Percentiles rank a stretch among this genome's conserved stretches.
Evolutionary conservation across 2,888 invertebrate species (phyloP).

Genomic region (Ectemnius lituratus): DNA sequence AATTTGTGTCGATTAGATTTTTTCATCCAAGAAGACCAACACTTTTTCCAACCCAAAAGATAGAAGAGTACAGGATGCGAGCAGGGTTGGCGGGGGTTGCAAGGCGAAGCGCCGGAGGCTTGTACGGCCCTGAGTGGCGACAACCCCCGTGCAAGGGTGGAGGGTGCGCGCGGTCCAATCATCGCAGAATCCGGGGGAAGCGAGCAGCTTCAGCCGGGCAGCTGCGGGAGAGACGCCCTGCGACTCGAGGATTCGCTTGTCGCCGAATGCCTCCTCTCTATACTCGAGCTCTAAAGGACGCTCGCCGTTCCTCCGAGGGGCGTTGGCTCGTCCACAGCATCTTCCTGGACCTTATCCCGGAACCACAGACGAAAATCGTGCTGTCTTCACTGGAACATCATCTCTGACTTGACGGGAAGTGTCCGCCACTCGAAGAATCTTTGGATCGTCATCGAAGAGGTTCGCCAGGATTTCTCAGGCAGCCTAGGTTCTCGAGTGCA

Average conservation of each 20-base stretch:
- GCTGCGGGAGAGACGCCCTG: slow-evolving; percentile 68
- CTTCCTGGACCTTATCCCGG: slow-evolving; percentile 11
- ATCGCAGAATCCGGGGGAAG: slow-evolving; percentile 76
- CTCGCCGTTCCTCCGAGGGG: slow-evolving; percentile 68
- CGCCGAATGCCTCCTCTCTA: slow-evolving; percentile 64
- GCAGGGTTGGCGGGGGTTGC: slow-evolving; percentile 4
- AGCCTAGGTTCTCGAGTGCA: background rate
- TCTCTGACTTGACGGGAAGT: background rate
- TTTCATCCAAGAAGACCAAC: too few relatives aligned
- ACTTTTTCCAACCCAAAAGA: too few relatives aligned
- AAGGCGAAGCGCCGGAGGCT: background rate
- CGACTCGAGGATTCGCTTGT: slow-evolving; percentile 63
- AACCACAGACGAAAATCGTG: background rate
- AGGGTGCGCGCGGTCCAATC: slow-evolving; percentile 77
- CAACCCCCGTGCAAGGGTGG: slow-evolving; percentile 66
- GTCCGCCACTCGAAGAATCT: background rate
- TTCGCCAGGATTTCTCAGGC: background rate
- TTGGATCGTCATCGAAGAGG: too few relatives aligned
- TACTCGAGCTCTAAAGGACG: slow-evolving; percentile 69
- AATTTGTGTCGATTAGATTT: too few relatives aligned
- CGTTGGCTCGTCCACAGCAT: slow-evolving; percentile 66
- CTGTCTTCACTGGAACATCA: background rate
- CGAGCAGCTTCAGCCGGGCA: slow-evolving; percentile 80
- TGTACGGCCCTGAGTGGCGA: slow-evolving; percentile 69
- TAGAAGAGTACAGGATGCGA: background rate